Base-by-base conservation (phyloP, 2,113 vertebrate species). In the Hydrolagus affinis region DNA sequence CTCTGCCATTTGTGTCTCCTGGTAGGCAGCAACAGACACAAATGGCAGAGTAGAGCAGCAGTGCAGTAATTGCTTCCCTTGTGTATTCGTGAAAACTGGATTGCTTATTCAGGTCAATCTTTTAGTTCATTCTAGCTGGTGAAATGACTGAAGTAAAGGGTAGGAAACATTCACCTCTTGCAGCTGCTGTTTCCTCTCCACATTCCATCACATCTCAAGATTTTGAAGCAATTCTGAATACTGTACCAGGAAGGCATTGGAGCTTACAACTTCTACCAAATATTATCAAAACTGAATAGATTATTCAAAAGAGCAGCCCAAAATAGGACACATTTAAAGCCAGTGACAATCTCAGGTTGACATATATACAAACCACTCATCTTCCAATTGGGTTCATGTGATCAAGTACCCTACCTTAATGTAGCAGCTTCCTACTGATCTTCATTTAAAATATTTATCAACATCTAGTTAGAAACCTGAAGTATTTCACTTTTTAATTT, bases 41-140 rank as follows among this genome's bases (percentile, higher is more conserved):
- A 73, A 32, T 73, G 71, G 28, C 10, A 30, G 28, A 30, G 71
- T 15, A 28, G 25, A 73, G 4, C 1, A 32, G 28, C 71, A 73
- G 32, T 73, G 28, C 71, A 73, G 10, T 44, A 73, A 73, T 73
- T 73, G 14, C 71, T 28, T 73, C 71, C 71, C 71, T 30, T 25
- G 71, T 73, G 71, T 25, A 30, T 30, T 6, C 14, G 23, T 32
- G 25, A 17, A 73, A 30, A 4, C 71, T 32, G 71, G 25, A 69
- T 73, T 73, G 28, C 28, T 73, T 73, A 73, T 32, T 17, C 71
- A 73, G 71, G 71, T 73, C 71, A 73, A 73, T 73, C 71, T 32
- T 32, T 73, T 28, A 15, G 71, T 28, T 73, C 28, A 30, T 32
- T 73, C 32, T 28, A 73, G 23, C 71, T 15, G 71, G 71, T 73